Evolutionary conservation across 2,888 invertebrate genomes (phyloP), one percentile per base, ranked within the genome.

Genomic region (Thelaira solivaga): DNA sequence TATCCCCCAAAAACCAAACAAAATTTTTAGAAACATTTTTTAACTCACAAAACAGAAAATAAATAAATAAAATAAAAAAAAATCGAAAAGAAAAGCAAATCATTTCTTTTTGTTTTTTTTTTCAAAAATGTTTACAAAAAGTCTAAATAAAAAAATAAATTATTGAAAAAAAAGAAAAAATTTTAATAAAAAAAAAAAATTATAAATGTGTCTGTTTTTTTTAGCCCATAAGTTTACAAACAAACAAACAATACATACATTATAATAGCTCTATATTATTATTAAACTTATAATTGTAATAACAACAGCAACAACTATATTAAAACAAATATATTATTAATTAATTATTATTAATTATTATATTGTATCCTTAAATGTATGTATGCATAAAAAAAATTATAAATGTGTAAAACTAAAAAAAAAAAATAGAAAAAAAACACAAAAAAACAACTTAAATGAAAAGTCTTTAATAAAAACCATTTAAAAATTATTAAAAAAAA

Each of bases 171-270:
- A 67, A 61, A 64, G 36, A 64, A 65, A 57, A 80, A 76, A 71
- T 55, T 64, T 72, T 69, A 68, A 62, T 10, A 71, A 78, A 74
- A 68, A 81, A 47, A 78, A 76, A 81, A 61, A 78, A 65, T 71
- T 80, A 81, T 82, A 78, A 76, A 81, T 82, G 81, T 83, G 80
- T 83, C 86, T 86, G 85, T 87, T 86, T 86, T n/a, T 86, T 86
- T 85, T 86, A 86, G 86, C 83, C 82, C 83, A 84, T 86, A 86
- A 83, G 83, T 82, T 83, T 83, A 82, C 78, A 78, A 77, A 65
- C 29, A 65, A 49, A 49, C 26, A 64, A 68, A 26, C 26, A 26
- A 80, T 81, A 79, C 83, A 82, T 62, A 72, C 45, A 64, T 72
- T n/a, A 72, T 72, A 72, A 72, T 55, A 64, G 36, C 43, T 62